Percentiles rank a stretch among this genome's conserved stretches.
phyloP scores from a whole-genome alignment of 2,888 invertebrate species.

The Cephus nigrinus region DNA sequence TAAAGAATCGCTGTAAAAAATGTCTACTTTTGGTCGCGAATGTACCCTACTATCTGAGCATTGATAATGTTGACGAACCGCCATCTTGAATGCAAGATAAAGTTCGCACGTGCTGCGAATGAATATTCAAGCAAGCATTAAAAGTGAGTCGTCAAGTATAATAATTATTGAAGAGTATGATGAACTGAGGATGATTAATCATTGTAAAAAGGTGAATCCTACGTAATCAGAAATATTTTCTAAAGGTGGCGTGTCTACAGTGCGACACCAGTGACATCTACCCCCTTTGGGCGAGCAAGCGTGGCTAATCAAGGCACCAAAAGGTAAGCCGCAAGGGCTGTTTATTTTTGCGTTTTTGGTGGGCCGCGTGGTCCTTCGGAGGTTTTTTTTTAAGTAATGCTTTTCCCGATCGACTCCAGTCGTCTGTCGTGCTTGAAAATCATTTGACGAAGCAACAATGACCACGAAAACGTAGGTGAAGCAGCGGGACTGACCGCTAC shows the following conservation, averaged over 20 bases:
- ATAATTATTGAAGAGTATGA: too few species aligned
- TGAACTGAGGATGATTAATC: too few species aligned
- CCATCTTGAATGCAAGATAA: too few species aligned
- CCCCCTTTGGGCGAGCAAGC: conserved; percentile 68
- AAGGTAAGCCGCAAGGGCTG: conserved; percentile 72
- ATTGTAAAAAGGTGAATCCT: too few species aligned
- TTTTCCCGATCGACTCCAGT: conserved; percentile 45
- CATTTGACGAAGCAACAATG: conserved; percentile 56
- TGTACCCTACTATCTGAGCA: too few species aligned
- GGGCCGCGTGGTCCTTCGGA: conserved; percentile 43
- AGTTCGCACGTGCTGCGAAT: too few species aligned
- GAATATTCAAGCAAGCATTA: too few species aligned
- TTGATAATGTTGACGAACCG: too few species aligned
- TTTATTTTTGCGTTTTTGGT: conserved; percentile 59
- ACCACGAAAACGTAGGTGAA: conserved; percentile 57
- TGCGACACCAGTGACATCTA: conserved; percentile 42
- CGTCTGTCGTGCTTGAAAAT: conserved; percentile 48
- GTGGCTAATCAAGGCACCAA: conserved; percentile 90
- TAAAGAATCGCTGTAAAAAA: too few species aligned
- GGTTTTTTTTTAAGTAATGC: conserved; percentile 51
- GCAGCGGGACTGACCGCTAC: conserved; percentile 45
- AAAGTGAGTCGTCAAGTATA: too few species aligned
- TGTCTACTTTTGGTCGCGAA: too few species aligned
- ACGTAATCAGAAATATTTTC: conserved; percentile 15
- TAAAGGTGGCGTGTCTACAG: conserved; percentile 32